These are phyloP conservation scores for Cryptoprocta ferox DNA, from an alignment of 2,797 vertebrate species.

Conservation along the genomic window DNA sequence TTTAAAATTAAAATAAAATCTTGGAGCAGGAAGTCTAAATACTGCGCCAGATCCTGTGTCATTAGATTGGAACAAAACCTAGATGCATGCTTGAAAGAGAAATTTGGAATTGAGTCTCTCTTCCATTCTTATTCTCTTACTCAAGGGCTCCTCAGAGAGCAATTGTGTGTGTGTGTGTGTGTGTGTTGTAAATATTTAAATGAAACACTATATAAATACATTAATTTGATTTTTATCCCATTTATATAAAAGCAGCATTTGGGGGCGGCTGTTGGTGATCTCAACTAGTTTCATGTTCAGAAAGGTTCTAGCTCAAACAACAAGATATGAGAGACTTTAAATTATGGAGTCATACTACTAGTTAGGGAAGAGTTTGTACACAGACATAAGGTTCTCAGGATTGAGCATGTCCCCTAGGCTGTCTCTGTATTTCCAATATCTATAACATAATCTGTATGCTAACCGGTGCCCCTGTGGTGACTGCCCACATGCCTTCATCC, in stretches of 20 bases:
- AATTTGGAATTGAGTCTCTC: background rate
- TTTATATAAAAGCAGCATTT: background rate
- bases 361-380: background rate
- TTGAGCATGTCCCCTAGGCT: background rate
- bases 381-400: background rate
- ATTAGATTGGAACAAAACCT: slow-evolving; percentile 67
- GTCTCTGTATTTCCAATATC: background rate
- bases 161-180: background rate
- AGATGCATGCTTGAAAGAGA: slow-evolving; percentile 30
- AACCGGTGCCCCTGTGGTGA: background rate
- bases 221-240: slow-evolving; percentile 1
- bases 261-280: background rate
- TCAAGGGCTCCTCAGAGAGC: slow-evolving; percentile 17
- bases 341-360: background rate
- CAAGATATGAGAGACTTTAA: background rate
- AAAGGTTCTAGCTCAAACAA: background rate
- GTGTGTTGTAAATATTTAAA: background rate
- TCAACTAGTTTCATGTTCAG: background rate
- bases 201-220: background rate
- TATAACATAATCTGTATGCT: background rate
- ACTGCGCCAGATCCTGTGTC: slow-evolving; percentile 68
- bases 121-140: slow-evolving; percentile 15
- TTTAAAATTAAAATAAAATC: slow-evolving; percentile 66
- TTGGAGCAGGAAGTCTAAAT: slow-evolving; percentile 68
- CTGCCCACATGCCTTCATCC: background rate